A percentile compares a stretch with the other conserved stretches of the same genome.
Evolutionary conservation across 2,888 invertebrate species (phyloP).

Genomic region (Odontocerum albicorne): DNA sequence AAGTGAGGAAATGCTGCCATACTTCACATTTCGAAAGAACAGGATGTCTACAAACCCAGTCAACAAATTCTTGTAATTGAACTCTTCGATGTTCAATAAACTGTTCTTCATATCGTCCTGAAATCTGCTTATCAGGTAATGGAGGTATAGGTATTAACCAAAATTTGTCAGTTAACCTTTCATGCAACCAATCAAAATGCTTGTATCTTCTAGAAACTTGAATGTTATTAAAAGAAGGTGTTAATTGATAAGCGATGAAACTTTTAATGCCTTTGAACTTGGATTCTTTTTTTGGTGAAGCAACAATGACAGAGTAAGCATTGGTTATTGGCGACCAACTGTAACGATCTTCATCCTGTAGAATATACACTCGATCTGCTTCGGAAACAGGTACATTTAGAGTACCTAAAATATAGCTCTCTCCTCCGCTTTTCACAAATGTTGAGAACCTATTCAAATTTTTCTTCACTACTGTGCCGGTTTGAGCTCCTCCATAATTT

Average conservation of each 20-base stretch:
- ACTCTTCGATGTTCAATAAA: conserved; percentile 93
- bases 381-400: conserved; percentile 70
- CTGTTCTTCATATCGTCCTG: conserved; percentile 95
- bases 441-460: conserved; percentile 81
- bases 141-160: conserved; percentile 95
- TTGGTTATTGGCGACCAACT: conserved; percentile 76
- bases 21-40: conserved; percentile 89
- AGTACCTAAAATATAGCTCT: conserved; percentile 84
- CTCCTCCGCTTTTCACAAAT: conserved; percentile 87
- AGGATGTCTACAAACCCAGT: conserved; percentile 96
- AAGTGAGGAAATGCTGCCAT: conserved; percentile 96
- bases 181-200: conserved; percentile 99
- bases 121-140: conserved; percentile 96
- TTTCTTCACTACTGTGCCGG: conserved; percentile 69
- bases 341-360: conserved; percentile 72
- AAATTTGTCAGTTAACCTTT: conserved; percentile 90
- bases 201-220: conserved; percentile 95
- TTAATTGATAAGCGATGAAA: conserved; percentile 95
- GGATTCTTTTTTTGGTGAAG: conserved; percentile 95
- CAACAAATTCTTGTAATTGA: conserved; percentile 94
- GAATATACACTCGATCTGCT: conserved; percentile 70
- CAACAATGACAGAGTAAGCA: conserved; percentile 82
- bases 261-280: conserved; percentile 98
- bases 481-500: conserved; percentile 56
- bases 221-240: conserved; percentile 91